Conservation (phyloP, 1,140 invertebrate genomes). For the Cydia splendana region DNA sequence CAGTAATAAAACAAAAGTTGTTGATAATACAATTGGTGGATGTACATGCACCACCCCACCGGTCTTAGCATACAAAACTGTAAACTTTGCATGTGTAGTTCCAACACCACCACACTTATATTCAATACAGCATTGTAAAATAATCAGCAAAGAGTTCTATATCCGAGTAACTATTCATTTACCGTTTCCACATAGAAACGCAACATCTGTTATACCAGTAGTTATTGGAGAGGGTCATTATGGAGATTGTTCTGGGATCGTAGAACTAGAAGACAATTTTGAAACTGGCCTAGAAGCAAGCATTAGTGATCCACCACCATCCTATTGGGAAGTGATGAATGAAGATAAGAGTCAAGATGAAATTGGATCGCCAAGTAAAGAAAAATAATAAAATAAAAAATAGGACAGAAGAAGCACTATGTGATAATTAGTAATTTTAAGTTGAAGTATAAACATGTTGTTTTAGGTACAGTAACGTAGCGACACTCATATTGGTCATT, state of each 20-base stretch:
- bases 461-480: background rate
- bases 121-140: constrained; percentile 26
- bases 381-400: background rate
- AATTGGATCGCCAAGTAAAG: background rate
- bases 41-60: background rate
- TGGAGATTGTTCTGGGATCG: constrained; percentile 7
- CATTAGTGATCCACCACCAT: constrained; percentile 1
- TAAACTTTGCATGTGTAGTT: constrained; percentile 5
- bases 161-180: constrained; percentile 19
- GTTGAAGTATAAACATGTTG: background rate
- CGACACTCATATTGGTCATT: background rate
- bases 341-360: background rate
- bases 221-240: constrained; percentile 12
- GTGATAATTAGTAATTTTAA: background rate
- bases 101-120: constrained; percentile 1
- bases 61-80: background rate
- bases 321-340: constrained; percentile 23
- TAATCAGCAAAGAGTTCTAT: constrained; percentile 29
- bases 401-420: background rate
- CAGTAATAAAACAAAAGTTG: background rate
- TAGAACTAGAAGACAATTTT: constrained; percentile 15
- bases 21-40: background rate
- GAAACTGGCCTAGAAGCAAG: background rate
- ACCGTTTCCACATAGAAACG: constrained; percentile 17
- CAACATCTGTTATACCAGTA: constrained; percentile 15